Evolutionary conservation across 37 sponge, comb jelly and placozoan genomes (phyloP).

Genomic region (Diacarnus erythraeanus): DNA sequence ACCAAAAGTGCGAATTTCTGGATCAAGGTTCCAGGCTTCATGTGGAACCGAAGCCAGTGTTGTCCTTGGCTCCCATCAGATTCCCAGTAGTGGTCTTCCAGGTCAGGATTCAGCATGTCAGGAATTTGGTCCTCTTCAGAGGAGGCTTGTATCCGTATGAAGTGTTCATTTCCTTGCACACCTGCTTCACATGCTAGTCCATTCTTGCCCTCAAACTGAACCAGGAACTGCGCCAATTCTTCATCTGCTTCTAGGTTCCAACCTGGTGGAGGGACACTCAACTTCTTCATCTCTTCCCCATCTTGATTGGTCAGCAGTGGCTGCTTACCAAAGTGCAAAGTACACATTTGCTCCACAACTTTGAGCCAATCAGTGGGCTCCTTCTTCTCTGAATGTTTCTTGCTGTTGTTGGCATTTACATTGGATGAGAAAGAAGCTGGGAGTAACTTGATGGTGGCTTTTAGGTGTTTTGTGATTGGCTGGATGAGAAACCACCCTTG

Average conservation of each 20-base stretch:
- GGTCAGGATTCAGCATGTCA: slow-evolving; percentile 53
- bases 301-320: slow-evolving; percentile 28
- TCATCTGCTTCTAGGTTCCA: slow-evolving; percentile 85
- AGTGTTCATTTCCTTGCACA: slow-evolving; percentile 35
- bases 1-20: slow-evolving; percentile 66
- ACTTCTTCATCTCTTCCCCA: slow-evolving; percentile 37
- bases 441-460: slow-evolving; percentile 25
- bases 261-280: slow-evolving; percentile 64
- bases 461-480: slow-evolving; percentile 25
- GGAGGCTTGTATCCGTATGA: slow-evolving; percentile 42
- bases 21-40: slow-evolving; percentile 72
- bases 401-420: too few species aligned
- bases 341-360: slow-evolving; percentile 48
- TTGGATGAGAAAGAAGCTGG: background rate
- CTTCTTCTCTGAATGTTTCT: slow-evolving; percentile 23
- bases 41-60: slow-evolving; percentile 73
- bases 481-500: slow-evolving; percentile 58
- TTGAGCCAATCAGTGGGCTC: slow-evolving; percentile 43
- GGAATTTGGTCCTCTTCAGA: slow-evolving; percentile 34
- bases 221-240: slow-evolving; percentile 71
- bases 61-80: slow-evolving; percentile 68
- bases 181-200: background rate
- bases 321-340: slow-evolving; percentile 40
- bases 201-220: slow-evolving; percentile 13
- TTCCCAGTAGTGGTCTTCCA: slow-evolving; percentile 74